These are phyloP conservation scores for Drosophila merina DNA, from an alignment of 2,888 invertebrate species.

Conservation along the genomic window DNA sequence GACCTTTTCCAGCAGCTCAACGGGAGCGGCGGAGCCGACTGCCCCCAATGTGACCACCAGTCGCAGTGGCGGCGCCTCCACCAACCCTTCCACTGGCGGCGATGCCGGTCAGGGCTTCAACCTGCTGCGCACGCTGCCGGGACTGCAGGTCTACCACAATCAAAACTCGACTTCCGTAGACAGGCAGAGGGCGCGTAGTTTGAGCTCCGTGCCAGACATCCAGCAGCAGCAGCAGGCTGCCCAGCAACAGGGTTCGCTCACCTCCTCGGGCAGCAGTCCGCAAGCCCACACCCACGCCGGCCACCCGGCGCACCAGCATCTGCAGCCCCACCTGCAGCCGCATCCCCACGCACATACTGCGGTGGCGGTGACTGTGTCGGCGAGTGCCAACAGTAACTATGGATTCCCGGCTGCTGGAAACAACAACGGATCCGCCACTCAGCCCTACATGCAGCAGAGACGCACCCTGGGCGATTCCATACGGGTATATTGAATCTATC, in stretches of 20 bases:
- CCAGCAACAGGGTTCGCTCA: slow-evolving; percentile 66
- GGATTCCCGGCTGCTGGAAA: slow-evolving; percentile 58
- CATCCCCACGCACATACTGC: slow-evolving; percentile 64
- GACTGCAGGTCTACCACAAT: slow-evolving; percentile 86
- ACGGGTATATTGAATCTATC: slow-evolving; percentile 47
- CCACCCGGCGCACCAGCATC: slow-evolving; percentile 53
- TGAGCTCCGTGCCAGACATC: slow-evolving; percentile 93
- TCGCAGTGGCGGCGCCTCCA: slow-evolving; percentile 46
- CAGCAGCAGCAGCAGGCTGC: slow-evolving; percentile 78
- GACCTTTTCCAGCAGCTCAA: slow-evolving; percentile 90
- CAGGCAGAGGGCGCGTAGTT: slow-evolving; percentile 91
- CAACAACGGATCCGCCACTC: slow-evolving; percentile 73
- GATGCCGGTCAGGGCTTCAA: slow-evolving; percentile 86
- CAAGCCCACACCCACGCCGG: slow-evolving; percentile 41
- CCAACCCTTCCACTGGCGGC: slow-evolving; percentile 42
- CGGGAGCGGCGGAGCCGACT: slow-evolving; percentile 69
- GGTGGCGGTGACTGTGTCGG: slow-evolving; percentile 62
- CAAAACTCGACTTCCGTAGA: slow-evolving; percentile 86
- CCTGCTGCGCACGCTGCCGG: slow-evolving; percentile 89
- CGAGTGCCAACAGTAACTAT: slow-evolving; percentile 61
- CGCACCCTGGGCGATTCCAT: slow-evolving; percentile 73
- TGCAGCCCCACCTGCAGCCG: slow-evolving; percentile 34
- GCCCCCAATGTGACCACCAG: slow-evolving; percentile 42
- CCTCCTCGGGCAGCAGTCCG: slow-evolving; percentile 50
- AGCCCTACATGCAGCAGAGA: slow-evolving; percentile 71